These are phyloP conservation scores for Galendromus occidentalis DNA, from an alignment of 1,140 invertebrate species.

Conservation along the genomic window DNA sequence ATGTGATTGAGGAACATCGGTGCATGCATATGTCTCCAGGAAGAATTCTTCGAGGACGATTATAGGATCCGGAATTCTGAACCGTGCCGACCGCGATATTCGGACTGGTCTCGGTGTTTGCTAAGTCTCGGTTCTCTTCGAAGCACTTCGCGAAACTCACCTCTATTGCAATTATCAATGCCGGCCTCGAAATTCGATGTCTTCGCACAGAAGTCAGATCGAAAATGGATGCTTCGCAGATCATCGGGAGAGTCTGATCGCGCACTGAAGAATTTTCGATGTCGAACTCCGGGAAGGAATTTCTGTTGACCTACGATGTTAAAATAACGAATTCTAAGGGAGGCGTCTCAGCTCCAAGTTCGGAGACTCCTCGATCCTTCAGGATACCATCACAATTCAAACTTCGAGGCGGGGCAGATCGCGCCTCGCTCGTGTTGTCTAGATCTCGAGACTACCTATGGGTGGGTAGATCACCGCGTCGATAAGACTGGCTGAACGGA, in stretches of 20 bases:
- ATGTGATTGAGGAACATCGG: too few relatives aligned
- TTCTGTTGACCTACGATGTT: not conserved
- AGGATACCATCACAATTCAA: not conserved
- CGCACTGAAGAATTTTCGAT: not conserved
- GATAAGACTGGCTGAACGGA: too few relatives aligned
- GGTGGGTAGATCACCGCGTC: too few relatives aligned
- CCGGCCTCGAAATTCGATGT: not conserved
- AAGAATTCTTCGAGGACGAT: too few relatives aligned
- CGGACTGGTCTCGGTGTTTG: too few relatives aligned
- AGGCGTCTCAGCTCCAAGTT: not conserved
- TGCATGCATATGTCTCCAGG: too few relatives aligned
- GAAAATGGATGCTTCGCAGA: not conserved
- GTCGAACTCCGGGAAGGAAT: not conserved
- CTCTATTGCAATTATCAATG: not conserved
- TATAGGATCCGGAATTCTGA: too few relatives aligned
- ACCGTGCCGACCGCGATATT: too few relatives aligned
- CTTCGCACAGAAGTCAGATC: not conserved
- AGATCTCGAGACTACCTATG: not conserved
- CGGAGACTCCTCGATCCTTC: not conserved
- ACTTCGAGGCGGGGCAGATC: not conserved
- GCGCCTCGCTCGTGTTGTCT: not conserved
- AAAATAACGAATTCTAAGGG: not conserved
- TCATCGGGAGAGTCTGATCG: not conserved
- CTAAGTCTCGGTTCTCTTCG: not conserved
- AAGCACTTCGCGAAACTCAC: not conserved